A percentile compares a stretch with the other conserved stretches of the same genome.
phyloP scores from a whole-genome alignment of 1,140 invertebrate species.

The Radopholus similis region DNA sequence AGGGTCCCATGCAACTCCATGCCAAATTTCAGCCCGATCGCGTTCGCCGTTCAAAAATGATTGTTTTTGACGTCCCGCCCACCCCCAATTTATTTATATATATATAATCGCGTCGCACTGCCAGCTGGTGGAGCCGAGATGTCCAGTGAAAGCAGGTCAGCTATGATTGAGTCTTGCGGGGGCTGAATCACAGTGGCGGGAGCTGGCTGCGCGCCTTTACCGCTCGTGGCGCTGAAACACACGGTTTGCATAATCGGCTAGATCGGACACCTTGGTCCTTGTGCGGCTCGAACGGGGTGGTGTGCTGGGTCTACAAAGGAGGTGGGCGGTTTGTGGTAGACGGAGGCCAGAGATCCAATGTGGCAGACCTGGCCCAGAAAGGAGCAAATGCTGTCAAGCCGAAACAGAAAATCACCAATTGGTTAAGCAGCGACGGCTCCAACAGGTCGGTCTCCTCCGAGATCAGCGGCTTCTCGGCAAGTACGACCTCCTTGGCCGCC shows the following conservation, averaged over 20 bases:
- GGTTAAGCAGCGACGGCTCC: slow-evolving; percentile 93
- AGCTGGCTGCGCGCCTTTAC: not conserved
- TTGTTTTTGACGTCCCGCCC: not conserved
- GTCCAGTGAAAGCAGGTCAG: slow-evolving; percentile 92
- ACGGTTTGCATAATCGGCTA: not conserved
- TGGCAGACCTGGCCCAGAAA: slow-evolving; percentile 70
- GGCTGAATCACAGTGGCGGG: slow-evolving; percentile 74
- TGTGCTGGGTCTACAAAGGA: slow-evolving; percentile 85
- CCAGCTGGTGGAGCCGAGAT: slow-evolving; percentile 69
- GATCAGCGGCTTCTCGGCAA: slow-evolving; percentile 97
- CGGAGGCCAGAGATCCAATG: slow-evolving; percentile 93
- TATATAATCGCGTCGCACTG: not conserved
- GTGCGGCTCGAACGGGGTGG: slow-evolving; percentile 61
- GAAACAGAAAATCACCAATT: slow-evolving; percentile 71
- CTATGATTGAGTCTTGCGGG: slow-evolving; percentile 86
- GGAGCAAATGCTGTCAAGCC: not conserved
- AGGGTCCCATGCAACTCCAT: no score
- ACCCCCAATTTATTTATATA: not conserved
- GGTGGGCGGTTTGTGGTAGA: slow-evolving; percentile 97
- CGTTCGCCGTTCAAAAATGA: not conserved
- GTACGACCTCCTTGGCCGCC: slow-evolving; percentile 90
- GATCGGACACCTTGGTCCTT: not conserved
- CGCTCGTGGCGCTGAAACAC: no score
- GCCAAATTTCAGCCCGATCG: no score
- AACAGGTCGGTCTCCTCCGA: slow-evolving; percentile 97